Conservation (phyloP, 2,888 invertebrate genomes). For the Apamea monoglypha region DNA sequence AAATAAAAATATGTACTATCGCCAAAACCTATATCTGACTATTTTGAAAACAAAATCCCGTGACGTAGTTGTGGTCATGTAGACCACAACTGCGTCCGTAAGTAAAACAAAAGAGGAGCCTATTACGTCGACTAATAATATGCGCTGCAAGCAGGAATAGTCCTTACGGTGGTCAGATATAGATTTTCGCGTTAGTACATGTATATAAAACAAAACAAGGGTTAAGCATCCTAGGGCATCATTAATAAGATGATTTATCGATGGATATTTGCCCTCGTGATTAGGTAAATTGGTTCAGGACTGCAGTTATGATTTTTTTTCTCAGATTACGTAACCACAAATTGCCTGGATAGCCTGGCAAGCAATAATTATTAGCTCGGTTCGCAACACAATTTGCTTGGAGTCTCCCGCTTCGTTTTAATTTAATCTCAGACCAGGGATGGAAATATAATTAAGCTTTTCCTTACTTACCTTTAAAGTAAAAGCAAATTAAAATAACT, state of each 20-base stretch:
- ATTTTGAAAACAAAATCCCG: no score
- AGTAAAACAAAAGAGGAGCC: no score
- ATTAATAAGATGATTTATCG: not conserved
- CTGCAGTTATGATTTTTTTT: not conserved
- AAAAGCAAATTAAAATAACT: not conserved
- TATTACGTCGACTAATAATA: no score
- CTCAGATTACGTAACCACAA: not conserved
- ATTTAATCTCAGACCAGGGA: constrained; percentile 9
- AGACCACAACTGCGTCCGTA: no score
- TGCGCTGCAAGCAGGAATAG: no score
- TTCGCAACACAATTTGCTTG: constrained; percentile 18
- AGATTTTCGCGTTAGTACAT: no score
- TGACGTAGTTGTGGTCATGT: no score
- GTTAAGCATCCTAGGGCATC: no score
- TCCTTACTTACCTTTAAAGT: not conserved
- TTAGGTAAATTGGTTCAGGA: not conserved
- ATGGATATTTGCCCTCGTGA: not conserved
- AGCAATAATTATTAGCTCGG: constrained; percentile 12
- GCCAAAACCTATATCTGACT: no score
- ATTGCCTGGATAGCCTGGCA: not conserved
- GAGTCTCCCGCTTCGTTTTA: constrained; percentile 18
- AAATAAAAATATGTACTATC: no score
- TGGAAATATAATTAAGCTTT: constrained; percentile 18
- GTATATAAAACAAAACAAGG: no score
- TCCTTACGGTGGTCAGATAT: no score